Evolutionary conservation across 2,888 invertebrate genomes (phyloP).

Genomic region (Dinocampus coccinellae): DNA sequence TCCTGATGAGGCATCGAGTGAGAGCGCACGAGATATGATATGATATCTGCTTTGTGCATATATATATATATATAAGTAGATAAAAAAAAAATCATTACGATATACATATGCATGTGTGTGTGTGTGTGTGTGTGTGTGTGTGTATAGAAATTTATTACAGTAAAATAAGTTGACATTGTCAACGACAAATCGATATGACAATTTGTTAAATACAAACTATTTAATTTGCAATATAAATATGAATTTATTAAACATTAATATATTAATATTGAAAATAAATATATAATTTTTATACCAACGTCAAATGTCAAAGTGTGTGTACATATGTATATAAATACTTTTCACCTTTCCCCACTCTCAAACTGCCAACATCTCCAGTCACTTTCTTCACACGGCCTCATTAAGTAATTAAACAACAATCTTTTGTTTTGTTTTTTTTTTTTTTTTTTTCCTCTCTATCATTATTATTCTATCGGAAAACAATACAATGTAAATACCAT

Average conservation of each 20-base stretch:
- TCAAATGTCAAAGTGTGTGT: no score
- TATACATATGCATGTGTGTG: background rate
- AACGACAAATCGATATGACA: constrained; percentile 7
- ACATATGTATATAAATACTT: no score
- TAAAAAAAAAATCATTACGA: constrained; percentile 19
- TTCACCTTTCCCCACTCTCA: background rate
- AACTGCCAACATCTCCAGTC: background rate
- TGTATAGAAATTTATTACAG: background rate
- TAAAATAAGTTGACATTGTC: constrained; percentile 16
- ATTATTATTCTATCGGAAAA: background rate
- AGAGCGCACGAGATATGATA: constrained; percentile 18
- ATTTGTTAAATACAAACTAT: background rate
- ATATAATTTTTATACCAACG: no score
- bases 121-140: background rate
- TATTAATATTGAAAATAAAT: no score
- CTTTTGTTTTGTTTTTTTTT: background rate
- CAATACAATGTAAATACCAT: no score
- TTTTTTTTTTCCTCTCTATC: background rate
- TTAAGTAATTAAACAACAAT: background rate
- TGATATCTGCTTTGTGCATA: constrained; percentile 9
- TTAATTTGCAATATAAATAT: background rate
- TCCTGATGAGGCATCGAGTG: constrained; percentile 24
- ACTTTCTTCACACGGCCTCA: background rate
- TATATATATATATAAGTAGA: constrained; percentile 2
- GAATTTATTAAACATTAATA: no score